Base-by-base conservation (phyloP, 2,888 invertebrate genomes). In the Cybosia mesomella region DNA sequence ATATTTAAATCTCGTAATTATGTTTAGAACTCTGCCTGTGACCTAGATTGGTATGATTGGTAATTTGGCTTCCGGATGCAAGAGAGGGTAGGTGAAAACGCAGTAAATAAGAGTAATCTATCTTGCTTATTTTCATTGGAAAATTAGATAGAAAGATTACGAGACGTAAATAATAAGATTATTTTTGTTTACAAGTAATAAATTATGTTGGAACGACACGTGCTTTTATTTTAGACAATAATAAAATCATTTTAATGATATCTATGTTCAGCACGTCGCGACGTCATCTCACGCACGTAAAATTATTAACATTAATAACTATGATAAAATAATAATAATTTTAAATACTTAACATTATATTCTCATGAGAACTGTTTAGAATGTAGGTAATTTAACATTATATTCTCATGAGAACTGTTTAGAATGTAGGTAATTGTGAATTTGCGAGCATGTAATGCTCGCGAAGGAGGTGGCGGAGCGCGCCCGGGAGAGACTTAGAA, bases 21-120 rank as follows among this genome's bases (percentile, higher is more conserved):
- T 55, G 39, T 68, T 64, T 39, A 58, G 34, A 53, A 9, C 64
- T 65, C 60, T 68, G 67, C 54, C 57, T 61, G 68, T 24, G 22
- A 53, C 21, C 22, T 10, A 34, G 21, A 11, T 18, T n/a, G 59
- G 21, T 24, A 24, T 36, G 24, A 28, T n/a, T 24, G 24, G n/a
- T 55, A 22, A 53, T 54, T 28, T 5, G 18, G 18, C 36, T 63
- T 18, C 36, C 34, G 24, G 28, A 5, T 57, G 18, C 39, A 18
- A 24, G 54, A 72, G 36, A 36, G 70, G 81, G 74, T 80, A 87
- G 87, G 90, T 91, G 89, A 90, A 89, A 90, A 91, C 91, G 90
- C 90, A 89, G 85, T 85, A 76, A 78, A 28, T 28, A 28, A 75
- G 22, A 24, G 18, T 62, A 77, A 70, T 73, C 76, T 82, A 79